These are phyloP conservation scores for Microctonus aethiopoides DNA, from an alignment of 2,888 invertebrate genomes.

Conservation along the genomic window DNA sequence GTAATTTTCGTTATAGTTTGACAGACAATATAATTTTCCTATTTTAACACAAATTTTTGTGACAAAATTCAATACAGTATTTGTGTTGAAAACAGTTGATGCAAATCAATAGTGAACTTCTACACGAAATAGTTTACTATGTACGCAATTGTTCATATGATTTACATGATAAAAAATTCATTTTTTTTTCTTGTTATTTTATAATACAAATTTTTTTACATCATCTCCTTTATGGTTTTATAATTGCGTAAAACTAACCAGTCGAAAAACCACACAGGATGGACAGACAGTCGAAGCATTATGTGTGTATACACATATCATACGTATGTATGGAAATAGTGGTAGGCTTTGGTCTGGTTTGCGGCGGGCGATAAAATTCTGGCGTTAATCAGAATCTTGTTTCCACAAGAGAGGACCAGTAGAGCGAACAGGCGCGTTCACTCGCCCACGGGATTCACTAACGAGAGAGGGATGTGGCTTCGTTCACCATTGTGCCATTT, in stretches of 20 bases:
- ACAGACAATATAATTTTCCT: no score
- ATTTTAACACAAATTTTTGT: no score
- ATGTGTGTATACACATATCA: neutral
- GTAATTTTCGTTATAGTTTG: no score
- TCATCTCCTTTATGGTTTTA: neutral
- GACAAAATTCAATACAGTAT: no score
- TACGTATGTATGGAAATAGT: neutral
- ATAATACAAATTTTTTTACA: neutral
- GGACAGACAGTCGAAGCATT: neutral
- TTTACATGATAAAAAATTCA: no score
- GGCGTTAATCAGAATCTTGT: constrained; percentile 62
- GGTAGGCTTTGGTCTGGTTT: constrained; percentile 12
- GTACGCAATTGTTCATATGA: no score
- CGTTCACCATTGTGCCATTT: constrained; percentile 57
- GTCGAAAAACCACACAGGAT: constrained; percentile 45
- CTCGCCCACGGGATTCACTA: constrained; percentile 31
- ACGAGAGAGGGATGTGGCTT: constrained; percentile 32
- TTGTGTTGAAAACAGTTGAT: no score
- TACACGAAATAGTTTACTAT: no score
- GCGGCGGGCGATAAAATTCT: constrained; percentile 56
- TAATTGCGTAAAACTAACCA: constrained; percentile 46
- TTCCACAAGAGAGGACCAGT: constrained; percentile 44
- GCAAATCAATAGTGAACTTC: no score
- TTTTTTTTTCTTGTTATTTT: neutral
- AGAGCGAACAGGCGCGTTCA: constrained; percentile 30